Percentiles rank a stretch among this genome's conserved stretches.
Evolutionary conservation across 2,797 vertebrate species (phyloP).

Genomic region (Synanceia verrucosa): DNA sequence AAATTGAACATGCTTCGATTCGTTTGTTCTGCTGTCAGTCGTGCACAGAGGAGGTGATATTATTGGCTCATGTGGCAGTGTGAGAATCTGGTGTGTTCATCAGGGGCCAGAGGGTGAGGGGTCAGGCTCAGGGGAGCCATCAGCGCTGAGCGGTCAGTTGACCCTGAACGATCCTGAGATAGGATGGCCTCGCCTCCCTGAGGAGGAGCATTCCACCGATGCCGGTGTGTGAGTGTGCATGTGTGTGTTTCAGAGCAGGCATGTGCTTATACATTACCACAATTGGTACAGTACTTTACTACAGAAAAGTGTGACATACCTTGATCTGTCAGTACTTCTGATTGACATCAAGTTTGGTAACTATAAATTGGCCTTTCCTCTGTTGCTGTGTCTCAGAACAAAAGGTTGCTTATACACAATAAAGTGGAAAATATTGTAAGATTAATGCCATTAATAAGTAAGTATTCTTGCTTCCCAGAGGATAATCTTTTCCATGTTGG

Average conservation of each 20-base stretch:
- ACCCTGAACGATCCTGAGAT: constrained; percentile 71
- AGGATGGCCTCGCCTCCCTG: constrained; percentile 50
- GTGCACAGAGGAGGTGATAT: constrained; percentile 17
- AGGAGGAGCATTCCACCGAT: constrained; percentile 65
- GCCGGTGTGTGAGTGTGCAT: constrained; percentile 26
- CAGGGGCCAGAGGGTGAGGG: constrained; percentile 60
- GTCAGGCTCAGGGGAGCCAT: constrained; percentile 74
- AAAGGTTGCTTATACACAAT: neutral
- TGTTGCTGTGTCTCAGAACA: neutral
- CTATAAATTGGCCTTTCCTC: neutral
- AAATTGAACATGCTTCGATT: constrained; percentile 8
- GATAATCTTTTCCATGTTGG: neutral
- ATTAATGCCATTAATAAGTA: neutral
- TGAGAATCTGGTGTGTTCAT: constrained; percentile 78
- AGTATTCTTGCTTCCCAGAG: neutral
- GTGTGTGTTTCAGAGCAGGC: neutral
- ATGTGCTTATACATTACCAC: constrained; percentile 13
- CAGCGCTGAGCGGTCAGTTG: constrained; percentile 65
- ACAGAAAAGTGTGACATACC: neutral
- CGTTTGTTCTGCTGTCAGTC: constrained; percentile 34
- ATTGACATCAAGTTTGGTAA: neutral
- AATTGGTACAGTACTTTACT: neutral
- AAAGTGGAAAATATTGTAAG: neutral
- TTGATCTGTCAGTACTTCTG: neutral
- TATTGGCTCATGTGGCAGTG: constrained; percentile 45